A percentile compares a stretch with the other conserved stretches of the same genome.
Evolutionary conservation across 2,113 vertebrate genomes (phyloP).

Genomic region (Tachysurus vachellii): DNA sequence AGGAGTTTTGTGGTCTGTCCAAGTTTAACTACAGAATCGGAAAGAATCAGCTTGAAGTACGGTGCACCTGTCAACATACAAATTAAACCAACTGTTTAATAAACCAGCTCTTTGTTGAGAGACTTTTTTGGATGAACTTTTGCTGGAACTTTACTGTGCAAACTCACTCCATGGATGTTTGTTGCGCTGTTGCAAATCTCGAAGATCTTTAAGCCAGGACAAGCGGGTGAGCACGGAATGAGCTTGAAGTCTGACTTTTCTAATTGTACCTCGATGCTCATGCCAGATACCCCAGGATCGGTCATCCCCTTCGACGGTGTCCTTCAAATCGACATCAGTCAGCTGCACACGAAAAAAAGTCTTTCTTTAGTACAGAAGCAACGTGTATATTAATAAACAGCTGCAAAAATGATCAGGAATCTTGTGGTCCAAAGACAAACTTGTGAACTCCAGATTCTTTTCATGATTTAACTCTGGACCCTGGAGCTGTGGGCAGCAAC

Average conservation of each 20-base stretch:
- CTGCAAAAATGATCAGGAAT: neutral
- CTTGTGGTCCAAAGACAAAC: neutral
- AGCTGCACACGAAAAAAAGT: slow-evolving; percentile 70
- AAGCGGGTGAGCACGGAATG: slow-evolving; percentile 84
- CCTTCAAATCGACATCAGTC: slow-evolving; percentile 88
- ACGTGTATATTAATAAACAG: neutral
- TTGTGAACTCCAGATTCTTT: neutral
- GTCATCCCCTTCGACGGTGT: slow-evolving; percentile 86
- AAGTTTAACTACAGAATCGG: slow-evolving; percentile 81
- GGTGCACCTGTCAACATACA: slow-evolving; percentile 76
- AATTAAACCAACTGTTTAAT: too few relatives aligned
- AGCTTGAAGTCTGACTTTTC: slow-evolving; percentile 89
- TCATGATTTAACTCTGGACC: neutral
- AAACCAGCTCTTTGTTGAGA: neutral
- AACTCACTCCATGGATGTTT: slow-evolving; percentile 84
- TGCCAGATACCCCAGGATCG: slow-evolving; percentile 92
- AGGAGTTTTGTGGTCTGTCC: slow-evolving; percentile 90
- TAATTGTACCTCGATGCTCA: slow-evolving; percentile 86
- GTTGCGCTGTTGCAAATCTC: slow-evolving; percentile 83
- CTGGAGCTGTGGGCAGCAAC: neutral
- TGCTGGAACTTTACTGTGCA: neutral
- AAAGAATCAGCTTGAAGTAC: slow-evolving; percentile 81
- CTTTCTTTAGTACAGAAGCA: neutral
- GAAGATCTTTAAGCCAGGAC: slow-evolving; percentile 93
- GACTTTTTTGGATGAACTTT: neutral